A percentile compares a stretch with the other conserved stretches of the same genome.
Conservation (phyloP, 30 jellyfish, hydroid and myxozoan genomes). For the Turritopsis dohrnii region DNA sequence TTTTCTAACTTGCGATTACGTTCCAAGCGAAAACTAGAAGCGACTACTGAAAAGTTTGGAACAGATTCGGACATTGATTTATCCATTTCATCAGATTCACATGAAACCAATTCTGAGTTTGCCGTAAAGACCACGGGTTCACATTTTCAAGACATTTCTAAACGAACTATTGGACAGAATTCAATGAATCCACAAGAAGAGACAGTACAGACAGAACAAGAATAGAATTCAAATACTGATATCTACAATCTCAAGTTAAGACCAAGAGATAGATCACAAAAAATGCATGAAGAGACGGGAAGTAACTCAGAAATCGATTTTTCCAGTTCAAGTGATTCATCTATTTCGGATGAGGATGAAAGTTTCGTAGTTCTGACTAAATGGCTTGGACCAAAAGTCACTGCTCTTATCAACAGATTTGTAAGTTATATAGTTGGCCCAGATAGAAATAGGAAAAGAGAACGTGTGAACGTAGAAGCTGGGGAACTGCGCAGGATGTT, state of each 20-base stretch:
- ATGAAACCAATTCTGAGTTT: no score
- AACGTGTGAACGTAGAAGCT: constrained; percentile 8
- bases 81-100: background rate
- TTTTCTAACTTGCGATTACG: background rate
- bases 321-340: background rate
- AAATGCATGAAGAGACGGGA: background rate
- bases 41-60: background rate
- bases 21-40: background rate
- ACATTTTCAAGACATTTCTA: background rate
- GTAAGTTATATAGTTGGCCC: constrained; percentile 1
- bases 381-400: background rate
- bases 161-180: background rate
- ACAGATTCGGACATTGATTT: background rate
- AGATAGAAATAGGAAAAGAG: constrained; percentile 9
- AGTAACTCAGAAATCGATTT: background rate
- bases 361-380: background rate
- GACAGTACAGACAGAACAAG: background rate
- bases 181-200: background rate
- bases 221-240: background rate
- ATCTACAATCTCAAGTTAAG: background rate
- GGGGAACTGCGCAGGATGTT: constrained; percentile 9
- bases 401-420: background rate
- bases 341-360: no score
- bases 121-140: background rate
- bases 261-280: background rate